Conservation (phyloP, 2,113 vertebrate genomes). For the Sinocyclocheilus anshuiensis region DNA sequence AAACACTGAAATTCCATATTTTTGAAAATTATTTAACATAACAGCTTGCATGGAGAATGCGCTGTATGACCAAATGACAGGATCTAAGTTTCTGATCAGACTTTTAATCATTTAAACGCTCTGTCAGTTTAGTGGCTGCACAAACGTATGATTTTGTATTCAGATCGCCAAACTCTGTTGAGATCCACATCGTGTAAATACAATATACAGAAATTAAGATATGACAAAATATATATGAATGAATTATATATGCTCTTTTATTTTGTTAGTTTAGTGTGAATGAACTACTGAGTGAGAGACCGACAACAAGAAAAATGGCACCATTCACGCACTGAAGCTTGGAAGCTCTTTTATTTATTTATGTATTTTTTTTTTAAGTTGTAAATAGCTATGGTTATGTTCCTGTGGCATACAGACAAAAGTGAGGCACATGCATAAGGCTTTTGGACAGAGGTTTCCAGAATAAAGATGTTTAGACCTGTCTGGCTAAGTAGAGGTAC, state of each 20-base stretch:
- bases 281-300: conserved; percentile 93
- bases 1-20: conserved; percentile 4
- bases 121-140: not conserved
- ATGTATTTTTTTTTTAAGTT: conserved; percentile 58
- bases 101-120: conserved; percentile 16
- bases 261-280: conserved; percentile 75
- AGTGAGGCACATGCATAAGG: conserved; percentile 79
- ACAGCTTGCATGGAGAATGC: not conserved
- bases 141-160: conserved; percentile 33
- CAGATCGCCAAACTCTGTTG: conserved; percentile 1
- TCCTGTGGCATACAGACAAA: conserved; percentile 88
- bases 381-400: conserved; percentile 86
- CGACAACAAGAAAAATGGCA: conserved; percentile 71
- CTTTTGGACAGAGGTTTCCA: conserved; percentile 50
- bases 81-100: conserved; percentile 36
- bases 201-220: conserved; percentile 36
- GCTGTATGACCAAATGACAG: conserved; percentile 24
- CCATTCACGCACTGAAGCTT: conserved; percentile 86
- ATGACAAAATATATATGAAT: conserved; percentile 46
- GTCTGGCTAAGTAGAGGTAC: conserved; percentile 5
- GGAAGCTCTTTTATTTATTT: conserved; percentile 83
- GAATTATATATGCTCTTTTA: conserved; percentile 59
- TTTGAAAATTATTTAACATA: not conserved
- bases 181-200: conserved; percentile 47
- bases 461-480: not conserved